Evolutionary conservation across 2,888 invertebrate species (phyloP).

Genomic region (Syrista parreyssii): DNA sequence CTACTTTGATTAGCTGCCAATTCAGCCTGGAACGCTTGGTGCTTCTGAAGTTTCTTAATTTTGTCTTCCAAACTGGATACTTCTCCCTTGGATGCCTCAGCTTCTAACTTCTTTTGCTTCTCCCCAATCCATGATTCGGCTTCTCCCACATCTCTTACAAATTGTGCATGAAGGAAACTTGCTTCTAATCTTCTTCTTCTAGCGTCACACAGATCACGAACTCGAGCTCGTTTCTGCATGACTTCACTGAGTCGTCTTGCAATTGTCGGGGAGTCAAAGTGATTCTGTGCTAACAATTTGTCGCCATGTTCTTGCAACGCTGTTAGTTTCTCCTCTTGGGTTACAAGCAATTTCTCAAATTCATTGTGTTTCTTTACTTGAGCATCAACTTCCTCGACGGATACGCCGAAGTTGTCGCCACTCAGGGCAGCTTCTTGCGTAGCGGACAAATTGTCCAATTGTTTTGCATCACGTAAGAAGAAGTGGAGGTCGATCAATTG

Average conservation of each 20-base stretch:
- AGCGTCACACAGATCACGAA: slow-evolving; percentile 76
- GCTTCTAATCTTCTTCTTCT: slow-evolving; percentile 80
- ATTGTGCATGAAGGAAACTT: slow-evolving; percentile 87
- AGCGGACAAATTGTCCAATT: slow-evolving; percentile 88
- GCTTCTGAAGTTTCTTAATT: slow-evolving; percentile 93
- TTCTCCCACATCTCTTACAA: slow-evolving; percentile 91
- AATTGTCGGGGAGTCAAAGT: slow-evolving; percentile 89
- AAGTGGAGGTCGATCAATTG: slow-evolving; percentile 94
- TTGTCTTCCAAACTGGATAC: slow-evolving; percentile 92
- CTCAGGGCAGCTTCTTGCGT: slow-evolving; percentile 86
- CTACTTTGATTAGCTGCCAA: slow-evolving; percentile 87
- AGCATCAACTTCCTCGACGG: slow-evolving; percentile 89
- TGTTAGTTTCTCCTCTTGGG: slow-evolving; percentile 89
- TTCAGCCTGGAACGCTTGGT: slow-evolving; percentile 95
- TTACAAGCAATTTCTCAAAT: slow-evolving; percentile 89
- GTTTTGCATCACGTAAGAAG: slow-evolving; percentile 93
- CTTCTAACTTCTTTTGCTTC: slow-evolving; percentile 87
- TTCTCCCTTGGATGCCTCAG: slow-evolving; percentile 80
- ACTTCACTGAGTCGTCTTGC: slow-evolving; percentile 81
- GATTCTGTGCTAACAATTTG: slow-evolving; percentile 88
- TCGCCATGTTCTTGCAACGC: slow-evolving; percentile 86
- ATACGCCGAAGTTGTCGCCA: slow-evolving; percentile 79
- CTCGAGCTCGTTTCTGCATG: slow-evolving; percentile 74
- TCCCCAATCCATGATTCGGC: slow-evolving; percentile 93
- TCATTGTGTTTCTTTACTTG: slow-evolving; percentile 94